Percentiles rank a stretch among this genome's conserved stretches.
These are phyloP conservation scores for Drosophila phalerata DNA, from an alignment of 2,888 invertebrate species.

Conservation along the genomic window DNA sequence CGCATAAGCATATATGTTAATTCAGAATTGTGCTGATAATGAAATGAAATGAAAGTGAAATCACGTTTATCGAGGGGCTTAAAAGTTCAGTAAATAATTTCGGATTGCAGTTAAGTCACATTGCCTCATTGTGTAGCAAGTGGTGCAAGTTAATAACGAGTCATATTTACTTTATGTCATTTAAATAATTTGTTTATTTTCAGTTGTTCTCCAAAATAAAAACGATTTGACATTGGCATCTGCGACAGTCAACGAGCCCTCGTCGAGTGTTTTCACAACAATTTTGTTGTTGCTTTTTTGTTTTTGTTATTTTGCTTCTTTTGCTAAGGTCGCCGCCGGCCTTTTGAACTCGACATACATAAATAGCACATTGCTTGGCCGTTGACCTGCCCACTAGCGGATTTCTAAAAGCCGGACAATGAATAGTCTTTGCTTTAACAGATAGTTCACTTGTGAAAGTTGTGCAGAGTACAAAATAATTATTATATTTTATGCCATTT, in stretches of 20 bases:
- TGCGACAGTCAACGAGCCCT: slow-evolving; percentile 40
- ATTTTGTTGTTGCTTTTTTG: slow-evolving; percentile 14
- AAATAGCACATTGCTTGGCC: slow-evolving; percentile 39
- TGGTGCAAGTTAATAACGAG: slow-evolving; percentile 12
- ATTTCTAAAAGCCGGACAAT: slow-evolving; percentile 29
- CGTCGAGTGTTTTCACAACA: slow-evolving; percentile 45
- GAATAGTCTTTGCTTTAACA: slow-evolving; percentile 20
- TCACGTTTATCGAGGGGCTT: not conserved
- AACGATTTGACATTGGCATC: slow-evolving; percentile 49
- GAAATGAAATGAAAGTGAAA: slow-evolving; percentile 46
- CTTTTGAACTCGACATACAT: slow-evolving; percentile 57
- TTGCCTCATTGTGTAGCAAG: slow-evolving; percentile 1
- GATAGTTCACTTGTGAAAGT: slow-evolving; percentile 32
- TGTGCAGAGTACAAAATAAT: not conserved
- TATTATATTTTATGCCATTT: not conserved
- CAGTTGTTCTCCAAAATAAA: slow-evolving; percentile 37
- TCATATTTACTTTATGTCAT: slow-evolving; percentile 8
- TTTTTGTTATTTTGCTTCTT: slow-evolving; percentile 8
- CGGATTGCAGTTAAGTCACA: slow-evolving; percentile 2
- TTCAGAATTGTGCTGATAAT: slow-evolving; percentile 39
- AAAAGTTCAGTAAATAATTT: slow-evolving; percentile 6
- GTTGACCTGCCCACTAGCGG: slow-evolving; percentile 29
- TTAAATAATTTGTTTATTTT: slow-evolving; percentile 14
- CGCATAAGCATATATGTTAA: slow-evolving; percentile 19
- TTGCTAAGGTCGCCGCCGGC: slow-evolving; percentile 41